phyloP scores from a whole-genome alignment of 2,888 invertebrate species.

The Drosophila bunnanda region DNA sequence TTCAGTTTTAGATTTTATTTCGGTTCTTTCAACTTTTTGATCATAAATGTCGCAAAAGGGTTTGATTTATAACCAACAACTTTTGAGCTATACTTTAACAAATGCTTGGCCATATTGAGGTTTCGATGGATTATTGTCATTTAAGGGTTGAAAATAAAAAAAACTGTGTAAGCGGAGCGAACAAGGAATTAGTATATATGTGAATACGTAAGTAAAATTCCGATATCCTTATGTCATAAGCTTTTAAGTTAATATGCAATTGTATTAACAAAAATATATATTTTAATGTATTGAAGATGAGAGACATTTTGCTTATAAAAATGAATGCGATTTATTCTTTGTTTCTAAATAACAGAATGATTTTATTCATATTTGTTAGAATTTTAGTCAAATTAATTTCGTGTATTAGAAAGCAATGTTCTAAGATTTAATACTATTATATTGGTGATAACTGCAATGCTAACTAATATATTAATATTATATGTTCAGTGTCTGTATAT shows the following conservation, averaged over 20 bases:
- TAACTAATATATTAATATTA: too few relatives aligned
- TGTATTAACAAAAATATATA: neutral
- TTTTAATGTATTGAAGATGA: neutral
- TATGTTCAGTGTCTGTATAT: too few relatives aligned
- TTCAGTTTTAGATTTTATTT: constrained; percentile 74
- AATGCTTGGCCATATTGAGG: constrained; percentile 7
- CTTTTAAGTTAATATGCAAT: neutral
- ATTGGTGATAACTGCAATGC: too few relatives aligned
- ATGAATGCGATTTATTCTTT: too few relatives aligned
- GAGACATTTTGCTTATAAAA: too few relatives aligned
- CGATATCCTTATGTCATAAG: neutral
- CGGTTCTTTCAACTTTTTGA: constrained; percentile 83
- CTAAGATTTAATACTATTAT: too few relatives aligned
- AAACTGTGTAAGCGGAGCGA: neutral
- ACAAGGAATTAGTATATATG: neutral
- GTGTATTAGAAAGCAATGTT: too few relatives aligned
- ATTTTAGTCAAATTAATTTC: too few relatives aligned
- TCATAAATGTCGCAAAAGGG: constrained; percentile 85
- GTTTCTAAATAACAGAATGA: too few relatives aligned
- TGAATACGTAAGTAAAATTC: neutral
- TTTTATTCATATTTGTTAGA: neutral
- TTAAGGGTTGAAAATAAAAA: neutral
- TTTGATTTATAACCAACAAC: constrained; percentile 84
- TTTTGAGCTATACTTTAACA: constrained; percentile 73
- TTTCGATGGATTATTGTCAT: neutral